Evolutionary conservation across 35 echinoderm and acorn worm species (phyloP).

Genomic region (Diadema setosum): DNA sequence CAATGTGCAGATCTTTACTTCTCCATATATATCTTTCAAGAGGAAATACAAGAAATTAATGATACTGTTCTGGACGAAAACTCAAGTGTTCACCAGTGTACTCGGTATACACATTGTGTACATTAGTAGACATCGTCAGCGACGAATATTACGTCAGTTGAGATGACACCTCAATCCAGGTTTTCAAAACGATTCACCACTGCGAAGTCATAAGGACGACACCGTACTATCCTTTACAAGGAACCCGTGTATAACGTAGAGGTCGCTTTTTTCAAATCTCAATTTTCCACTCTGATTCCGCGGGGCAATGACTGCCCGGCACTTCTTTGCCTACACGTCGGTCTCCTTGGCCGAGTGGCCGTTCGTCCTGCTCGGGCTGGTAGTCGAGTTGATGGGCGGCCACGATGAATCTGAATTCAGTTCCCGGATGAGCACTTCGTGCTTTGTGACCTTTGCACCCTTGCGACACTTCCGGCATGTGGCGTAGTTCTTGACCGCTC

Average conservation of each 20-base stretch:
- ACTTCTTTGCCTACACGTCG: neutral
- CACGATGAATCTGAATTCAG: constrained; percentile 59
- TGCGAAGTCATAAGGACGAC: neutral
- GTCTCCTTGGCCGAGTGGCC: constrained; percentile 3
- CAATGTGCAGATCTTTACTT: no score
- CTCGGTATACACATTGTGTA: no score
- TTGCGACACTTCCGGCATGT: constrained; percentile 58
- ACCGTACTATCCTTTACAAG: neutral
- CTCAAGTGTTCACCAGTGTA: no score
- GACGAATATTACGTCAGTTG: no score
- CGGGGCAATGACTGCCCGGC: neutral
- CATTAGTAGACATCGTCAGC: no score
- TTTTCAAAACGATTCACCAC: no score
- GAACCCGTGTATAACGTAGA: neutral
- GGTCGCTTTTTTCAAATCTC: neutral
- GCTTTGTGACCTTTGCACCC: constrained; percentile 18
- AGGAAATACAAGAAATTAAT: no score
- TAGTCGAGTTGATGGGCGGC: constrained; percentile 61
- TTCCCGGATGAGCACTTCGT: constrained; percentile 41
- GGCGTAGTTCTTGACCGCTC: constrained; percentile 28
- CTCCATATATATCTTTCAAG: no score
- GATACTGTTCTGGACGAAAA: no score
- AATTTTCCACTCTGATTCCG: no score
- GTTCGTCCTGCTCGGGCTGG: neutral
- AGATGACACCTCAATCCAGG: no score